Evolutionary conservation across 2,797 vertebrate genomes (phyloP), one percentile per base, ranked within the genome.

Genomic region (Sebastes glaucus): DNA sequence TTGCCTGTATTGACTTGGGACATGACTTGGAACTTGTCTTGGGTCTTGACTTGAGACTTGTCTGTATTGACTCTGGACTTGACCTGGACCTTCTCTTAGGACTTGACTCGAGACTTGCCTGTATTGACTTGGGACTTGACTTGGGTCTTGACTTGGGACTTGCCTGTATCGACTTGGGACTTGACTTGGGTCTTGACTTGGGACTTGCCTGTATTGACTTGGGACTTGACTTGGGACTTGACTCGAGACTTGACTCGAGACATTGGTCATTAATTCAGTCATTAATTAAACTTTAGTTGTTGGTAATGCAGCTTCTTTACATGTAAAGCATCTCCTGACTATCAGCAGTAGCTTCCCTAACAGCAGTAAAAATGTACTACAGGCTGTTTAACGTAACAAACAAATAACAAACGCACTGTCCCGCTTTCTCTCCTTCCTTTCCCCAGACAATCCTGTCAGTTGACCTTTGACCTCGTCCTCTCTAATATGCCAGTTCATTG

Each of bases 381-480:
- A 4, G 3, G 53, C 30, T 52, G 38, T 55, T 70, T 13, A 64
- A 59, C 14, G 10, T 1, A 27, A 66, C 66, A 65, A 55, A 71
- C n/a, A 33, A 46, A 46, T 46, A 46, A 46, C 42, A 46, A 32
- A 46, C 52, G 0, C 3, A 22, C 18, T 49, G 0, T 4, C 61
- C 13, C 38, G 7, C 32, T 7, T 8, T 32, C 76, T 53, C 14
- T 18, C 46, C 16, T 7, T 65, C n/a, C 11, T 62, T 20, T 1
- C 25, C 7, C 28, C 65, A 57, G 25, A 38, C 59, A 13, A 27
- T 55, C 64, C 46, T 3, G 18, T 53, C 71, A 27, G 62, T 71
- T 80, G 7, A 74, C 85, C 83, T 84, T 78, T 74, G 81, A 81
- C 88, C 78, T 28, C 27, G 3, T 11, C 53, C 57, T 52, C 68